Evolutionary conservation across 2,888 invertebrate species (phyloP).

Genomic region (Idaea straminata): DNA sequence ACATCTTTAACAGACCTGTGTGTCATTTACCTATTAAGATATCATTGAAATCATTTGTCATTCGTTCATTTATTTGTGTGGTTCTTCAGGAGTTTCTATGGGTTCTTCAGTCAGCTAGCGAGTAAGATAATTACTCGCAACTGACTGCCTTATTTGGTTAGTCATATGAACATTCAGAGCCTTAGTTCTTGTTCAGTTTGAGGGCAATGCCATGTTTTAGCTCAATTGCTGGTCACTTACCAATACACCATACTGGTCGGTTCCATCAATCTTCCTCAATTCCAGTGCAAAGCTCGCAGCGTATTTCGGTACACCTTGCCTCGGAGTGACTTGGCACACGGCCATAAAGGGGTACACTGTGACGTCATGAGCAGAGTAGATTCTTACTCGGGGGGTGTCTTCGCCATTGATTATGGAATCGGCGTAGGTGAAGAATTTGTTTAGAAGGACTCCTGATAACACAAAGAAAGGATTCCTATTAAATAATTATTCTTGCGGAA

Average conservation of each 20-base stretch:
- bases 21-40: too few species aligned
- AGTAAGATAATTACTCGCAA: too few species aligned
- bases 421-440: conserved; percentile 33
- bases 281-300: conserved; percentile 36
- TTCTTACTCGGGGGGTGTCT: conserved; percentile 29
- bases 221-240: conserved; percentile 29
- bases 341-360: conserved; percentile 35
- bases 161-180: too few species aligned
- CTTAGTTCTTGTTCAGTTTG: too few species aligned
- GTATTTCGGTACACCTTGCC: conserved; percentile 34
- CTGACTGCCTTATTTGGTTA: too few species aligned
- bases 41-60: too few species aligned
- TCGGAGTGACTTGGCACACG: conserved; percentile 24
- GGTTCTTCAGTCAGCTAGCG: too few species aligned
- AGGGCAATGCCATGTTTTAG: too few species aligned
- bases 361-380: conserved; percentile 40
- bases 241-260: conserved; percentile 41
- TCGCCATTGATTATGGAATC: conserved; percentile 24
- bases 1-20: too few species aligned
- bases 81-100: too few species aligned
- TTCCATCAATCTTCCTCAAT: conserved; percentile 30
- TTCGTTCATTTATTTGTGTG: too few species aligned
- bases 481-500: too few species aligned
- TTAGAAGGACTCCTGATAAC: conserved; percentile 35
- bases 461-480: neutral